Base-by-base conservation (phyloP, 1,140 invertebrate genomes). In the Epicauta chinensis region DNA sequence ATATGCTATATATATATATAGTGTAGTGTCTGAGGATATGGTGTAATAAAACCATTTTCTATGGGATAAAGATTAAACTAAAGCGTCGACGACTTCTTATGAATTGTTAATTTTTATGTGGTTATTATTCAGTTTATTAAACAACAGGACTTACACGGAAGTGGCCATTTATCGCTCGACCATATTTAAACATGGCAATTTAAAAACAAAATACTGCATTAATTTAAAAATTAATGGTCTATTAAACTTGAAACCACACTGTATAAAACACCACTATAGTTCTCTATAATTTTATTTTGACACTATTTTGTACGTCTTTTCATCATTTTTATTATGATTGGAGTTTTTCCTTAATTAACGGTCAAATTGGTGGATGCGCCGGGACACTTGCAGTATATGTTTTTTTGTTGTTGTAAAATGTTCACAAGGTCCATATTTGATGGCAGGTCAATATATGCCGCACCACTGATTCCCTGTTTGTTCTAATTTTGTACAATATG, bases 221-320 rank as follows among this genome's bases (percentile, higher is more conserved):
- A 43, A 52, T 51, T 56, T 46, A 56, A 56, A 51, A 56, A 55
- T 51, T 51, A 51, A 51, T 41, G 41, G 41, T 30, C 48, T 51
- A 44, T 55, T 51, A 39, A 51, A 51, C 46, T 29, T 51, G 40
- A 39, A 15, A 42, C 43, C 53, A 36, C 47, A 52, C 49, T 52
- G 40, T 3, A 23, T 23, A 23, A 23, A 23, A 23, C 7, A 7
- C 4, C 7, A 7, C n/a, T 23, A 7, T 23, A 23, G 23, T 23
- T 23, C 7, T 7, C 23, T 23, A 23, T 23, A 23, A 23, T 5
- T 23, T 23, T n/a, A 3, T 23, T 23, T 7, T 23, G 7, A 23
- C 23, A 23, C 23, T 23, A 7, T 23, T 23, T 23, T 7, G 7
- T 23, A 23, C 7, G 4, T 23, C 7, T 23, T 5, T 23, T 5